Evolutionary conservation across 2,797 vertebrate genomes (phyloP).

Genomic region (Phalloptychus januarius): DNA sequence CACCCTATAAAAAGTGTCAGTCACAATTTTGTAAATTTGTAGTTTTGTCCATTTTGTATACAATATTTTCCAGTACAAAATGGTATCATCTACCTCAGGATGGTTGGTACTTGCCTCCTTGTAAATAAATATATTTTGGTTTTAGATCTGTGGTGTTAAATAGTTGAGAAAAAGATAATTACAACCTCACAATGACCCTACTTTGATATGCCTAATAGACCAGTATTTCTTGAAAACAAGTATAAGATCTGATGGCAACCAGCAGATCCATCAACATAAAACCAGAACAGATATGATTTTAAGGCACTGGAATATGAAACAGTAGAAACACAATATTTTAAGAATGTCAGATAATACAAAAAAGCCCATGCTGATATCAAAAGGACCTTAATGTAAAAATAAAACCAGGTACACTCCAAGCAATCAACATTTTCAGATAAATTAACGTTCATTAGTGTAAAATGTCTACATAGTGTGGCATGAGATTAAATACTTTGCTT

Average conservation of each 20-base stretch:
- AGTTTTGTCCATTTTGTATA: neutral
- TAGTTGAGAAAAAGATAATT: neutral
- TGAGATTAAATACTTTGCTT: neutral
- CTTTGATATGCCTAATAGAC: neutral
- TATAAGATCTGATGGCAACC: neutral
- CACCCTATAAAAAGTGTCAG: neutral
- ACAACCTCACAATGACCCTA: neutral
- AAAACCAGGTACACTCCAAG: neutral
- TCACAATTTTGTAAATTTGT: neutral
- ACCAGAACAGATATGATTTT: neutral
- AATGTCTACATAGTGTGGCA: neutral
- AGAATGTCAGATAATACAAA: neutral
- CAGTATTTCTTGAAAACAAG: neutral
- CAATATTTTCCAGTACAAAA: neutral
- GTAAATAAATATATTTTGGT: neutral
- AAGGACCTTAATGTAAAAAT: neutral
- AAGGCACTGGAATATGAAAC: neutral
- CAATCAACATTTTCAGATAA: neutral
- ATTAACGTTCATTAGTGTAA: neutral
- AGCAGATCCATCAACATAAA: neutral
- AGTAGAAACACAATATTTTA: neutral
- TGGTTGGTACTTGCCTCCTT: neutral
- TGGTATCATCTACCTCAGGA: neutral
- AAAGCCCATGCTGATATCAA: neutral
- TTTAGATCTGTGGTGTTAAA: neutral